Percentiles rank a stretch among this genome's conserved stretches.
Evolutionary conservation across 2,113 vertebrate species (phyloP).

Genomic region (Malurus elegans): DNA sequence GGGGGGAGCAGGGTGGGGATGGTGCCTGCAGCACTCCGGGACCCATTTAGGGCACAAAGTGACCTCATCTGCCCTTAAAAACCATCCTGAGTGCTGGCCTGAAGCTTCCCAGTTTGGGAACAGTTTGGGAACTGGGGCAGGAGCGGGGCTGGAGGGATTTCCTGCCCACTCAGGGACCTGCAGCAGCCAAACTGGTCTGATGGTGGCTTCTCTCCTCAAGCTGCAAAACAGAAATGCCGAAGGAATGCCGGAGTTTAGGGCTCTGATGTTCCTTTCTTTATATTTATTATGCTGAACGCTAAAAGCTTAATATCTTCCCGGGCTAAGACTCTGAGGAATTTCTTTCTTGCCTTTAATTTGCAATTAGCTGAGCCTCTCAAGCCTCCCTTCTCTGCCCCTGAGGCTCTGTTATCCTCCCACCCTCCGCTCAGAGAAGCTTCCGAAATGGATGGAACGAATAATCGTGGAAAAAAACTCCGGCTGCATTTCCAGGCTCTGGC

Average conservation of each 20-base stretch:
- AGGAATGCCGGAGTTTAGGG: neutral
- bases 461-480: neutral
- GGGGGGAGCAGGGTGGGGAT: neutral
- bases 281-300: neutral
- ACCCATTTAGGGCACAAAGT: rapidly evolving
- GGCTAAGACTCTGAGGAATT: conserved; percentile 12
- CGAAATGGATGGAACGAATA: conserved; percentile 48
- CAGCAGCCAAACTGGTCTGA: neutral
- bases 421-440: neutral
- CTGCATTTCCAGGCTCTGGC: neutral
- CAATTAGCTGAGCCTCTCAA: conserved; percentile 52
- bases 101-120: neutral
- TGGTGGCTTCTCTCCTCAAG: neutral
- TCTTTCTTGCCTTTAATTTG: conserved; percentile 45
- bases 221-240: neutral
- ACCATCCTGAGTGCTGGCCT: neutral
- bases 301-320: conserved; percentile 10
- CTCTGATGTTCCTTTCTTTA: neutral
- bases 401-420: conserved; percentile 5
- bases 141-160: neutral
- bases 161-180: neutral
- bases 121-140: neutral
- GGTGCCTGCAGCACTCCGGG: neutral
- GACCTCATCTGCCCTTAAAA: neutral
- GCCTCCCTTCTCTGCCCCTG: conserved; percentile 15